Evolutionary conservation across 2,888 invertebrate species (phyloP), one percentile per base, ranked within the genome.

Genomic region (Meiosimyza platycephala): DNA sequence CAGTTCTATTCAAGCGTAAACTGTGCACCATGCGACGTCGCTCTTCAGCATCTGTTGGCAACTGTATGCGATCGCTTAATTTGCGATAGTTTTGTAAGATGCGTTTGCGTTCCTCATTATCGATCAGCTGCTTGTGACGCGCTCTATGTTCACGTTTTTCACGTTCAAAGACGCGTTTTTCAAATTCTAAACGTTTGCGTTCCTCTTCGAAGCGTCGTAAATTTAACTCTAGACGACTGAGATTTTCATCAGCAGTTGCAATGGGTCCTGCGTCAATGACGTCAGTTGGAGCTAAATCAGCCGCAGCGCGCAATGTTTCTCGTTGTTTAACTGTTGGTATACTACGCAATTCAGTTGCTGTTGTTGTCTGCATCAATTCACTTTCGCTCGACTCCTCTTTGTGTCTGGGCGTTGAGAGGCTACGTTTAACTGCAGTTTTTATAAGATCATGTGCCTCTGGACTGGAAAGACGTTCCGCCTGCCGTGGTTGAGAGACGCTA

Each of bases 131-230:
- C 62, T 84, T 85, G 73, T 84, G 81, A 5, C 85, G 82, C 63
- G 84, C 47, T 72, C 84, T 84, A 71, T 87, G 86, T 33, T 91
- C 91, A 9, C 91, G 89, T 79, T 90, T 89, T 75, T 91, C 88
- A 57, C 88, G 88, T 84, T 89, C 89, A 28, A 85, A 87, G 5
- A 83, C 83, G 15, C 88, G 83, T 72, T 86, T 87, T 71, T 86
- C 87, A 5, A 83, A 85, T 82, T 90, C 90, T 70, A 88, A 88
- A 4, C 85, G 83, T 6, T 83, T 78, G 5, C 87, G 83, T 60
- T 88, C 88, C 22, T 84, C 85, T 75, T 88, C 88, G 62, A 88
- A 88, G 6, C 85, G 81, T 22, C 78, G 80, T 50, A 88, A 75
- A 71, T 88, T 88, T 74, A 81, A 82, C 66, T 87, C 86, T 48